Percentiles rank a stretch among this genome's conserved stretches.
Evolutionary conservation across 2,888 invertebrate genomes (phyloP).

Genomic region (Diplolepis rosae): DNA sequence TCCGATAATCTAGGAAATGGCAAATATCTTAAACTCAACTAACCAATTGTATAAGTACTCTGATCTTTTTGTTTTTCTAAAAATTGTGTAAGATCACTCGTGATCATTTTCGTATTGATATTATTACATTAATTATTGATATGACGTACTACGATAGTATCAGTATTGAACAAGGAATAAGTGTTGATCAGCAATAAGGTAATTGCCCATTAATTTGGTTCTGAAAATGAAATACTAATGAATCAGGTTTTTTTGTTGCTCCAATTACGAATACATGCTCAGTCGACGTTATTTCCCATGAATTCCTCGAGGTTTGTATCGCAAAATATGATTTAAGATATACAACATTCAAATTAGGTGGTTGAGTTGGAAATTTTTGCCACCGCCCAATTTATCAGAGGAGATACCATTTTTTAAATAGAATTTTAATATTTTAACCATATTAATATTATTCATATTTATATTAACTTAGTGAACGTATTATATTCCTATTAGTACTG

Average conservation of each 20-base stretch:
- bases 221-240: neutral
- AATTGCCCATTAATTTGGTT: neutral
- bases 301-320: neutral
- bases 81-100: neutral
- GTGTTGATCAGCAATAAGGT: neutral
- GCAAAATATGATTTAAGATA: neutral
- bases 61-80: neutral
- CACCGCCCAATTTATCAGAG: too few relatives aligned
- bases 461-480: too few relatives aligned
- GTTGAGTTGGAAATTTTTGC: too few relatives aligned
- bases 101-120: constrained; percentile 4
- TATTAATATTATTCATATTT: too few relatives aligned
- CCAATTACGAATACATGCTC: neutral
- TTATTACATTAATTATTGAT: neutral
- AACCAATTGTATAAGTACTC: too few relatives aligned
- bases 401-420: too few relatives aligned
- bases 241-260: neutral
- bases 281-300: neutral
- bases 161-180: constrained; percentile 6
- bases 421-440: too few relatives aligned
- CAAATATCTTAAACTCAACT: too few relatives aligned
- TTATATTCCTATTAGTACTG: too few relatives aligned
- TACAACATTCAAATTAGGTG: too few relatives aligned
- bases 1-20: too few relatives aligned
- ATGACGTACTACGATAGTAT: neutral